phyloP scores from a whole-genome alignment of 2,113 vertebrate species.

The Porphyrio hochstetteri region DNA sequence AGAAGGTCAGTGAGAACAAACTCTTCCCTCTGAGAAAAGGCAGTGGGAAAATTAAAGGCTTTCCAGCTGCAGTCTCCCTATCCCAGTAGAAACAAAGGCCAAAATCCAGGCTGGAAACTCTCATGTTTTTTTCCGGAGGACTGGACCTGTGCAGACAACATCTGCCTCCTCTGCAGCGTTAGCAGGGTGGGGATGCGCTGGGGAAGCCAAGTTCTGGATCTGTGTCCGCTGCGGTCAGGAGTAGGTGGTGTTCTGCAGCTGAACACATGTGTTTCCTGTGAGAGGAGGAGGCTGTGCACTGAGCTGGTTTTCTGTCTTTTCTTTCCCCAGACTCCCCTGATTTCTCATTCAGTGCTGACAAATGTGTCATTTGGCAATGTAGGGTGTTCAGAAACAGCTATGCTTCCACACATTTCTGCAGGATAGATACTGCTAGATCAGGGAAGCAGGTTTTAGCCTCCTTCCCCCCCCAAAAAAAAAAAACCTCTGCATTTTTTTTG shows the following conservation, averaged over 20 bases:
- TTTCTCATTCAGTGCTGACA: conserved; percentile 8
- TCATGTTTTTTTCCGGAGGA: not conserved
- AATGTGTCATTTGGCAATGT: not conserved
- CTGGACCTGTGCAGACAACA: not conserved
- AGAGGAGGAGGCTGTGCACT: not conserved
- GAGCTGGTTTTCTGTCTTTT: not conserved
- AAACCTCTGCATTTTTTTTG: not conserved
- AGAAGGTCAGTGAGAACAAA: conserved; percentile 26
- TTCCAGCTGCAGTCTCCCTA: conserved; percentile 25
- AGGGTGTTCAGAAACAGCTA: not conserved
- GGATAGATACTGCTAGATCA: not conserved
- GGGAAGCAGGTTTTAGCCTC: not conserved
- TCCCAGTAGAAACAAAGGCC: not conserved
- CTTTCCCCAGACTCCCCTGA: not conserved
- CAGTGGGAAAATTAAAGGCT: conserved; percentile 17
- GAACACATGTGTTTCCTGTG: not conserved
- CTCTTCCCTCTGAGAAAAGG: not conserved
- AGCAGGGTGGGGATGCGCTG: not conserved
- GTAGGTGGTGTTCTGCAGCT: not conserved
- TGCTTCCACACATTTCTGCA: not conserved
- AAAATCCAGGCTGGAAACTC: not conserved
- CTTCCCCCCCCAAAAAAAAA: too few relatives aligned
- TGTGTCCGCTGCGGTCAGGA: not conserved
- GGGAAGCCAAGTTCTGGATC: conserved; percentile 10
- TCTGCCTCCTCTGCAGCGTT: not conserved